Evolutionary conservation across 2,113 vertebrate species (phyloP), one percentile per base, ranked within the genome.

Genomic region (Chionodraco myersi): DNA sequence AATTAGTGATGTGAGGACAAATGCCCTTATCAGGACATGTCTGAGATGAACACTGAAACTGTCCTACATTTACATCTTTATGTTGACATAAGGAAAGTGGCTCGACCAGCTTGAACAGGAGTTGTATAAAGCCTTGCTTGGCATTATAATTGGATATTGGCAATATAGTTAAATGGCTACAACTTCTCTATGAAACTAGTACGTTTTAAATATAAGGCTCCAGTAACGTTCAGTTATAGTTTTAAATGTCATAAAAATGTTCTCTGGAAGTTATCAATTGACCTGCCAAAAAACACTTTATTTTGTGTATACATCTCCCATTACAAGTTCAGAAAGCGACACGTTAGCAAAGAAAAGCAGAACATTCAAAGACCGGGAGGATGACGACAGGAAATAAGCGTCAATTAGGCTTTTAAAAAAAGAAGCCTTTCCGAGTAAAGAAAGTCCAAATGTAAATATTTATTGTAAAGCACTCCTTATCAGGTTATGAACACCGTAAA

Each of bases 11-110:
- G 89, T 79, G 88, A 88, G 79, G 72, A 88, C 74, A 86, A 54
- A 89, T 86, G 86, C 30, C 90, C 90, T 87, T 93, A 92, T 92
- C 62, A 85, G 92, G 91, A 64, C 41, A 79, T 76, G 80, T 52
- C 36, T 75, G 44, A 5, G 56, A 52, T 13, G 47, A 21, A 67
- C 51, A 21, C 2, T n/a, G 1, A 26, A 13, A 9, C 60, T 8
- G n/a, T 21, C 30, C 57, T 15, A 9, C 49, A 44, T n/a, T 14
- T 49, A 44, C 52, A 64, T 54, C 11, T 72, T 13, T n/a, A 34
- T 67, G 11, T 47, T 69, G 1, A 72, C 63, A 16, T 5, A 41
- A 7, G 53, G 64, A 81, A 67, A 74, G 53, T 0, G 18, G 11
- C n/a, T 47, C 3, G 15, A 21, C 5, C 6, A 47, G 1, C n/a